These are phyloP conservation scores for Bursaphelenchus okinawaensis DNA, from an alignment of 2,888 invertebrate species.

Conservation along the genomic window DNA sequence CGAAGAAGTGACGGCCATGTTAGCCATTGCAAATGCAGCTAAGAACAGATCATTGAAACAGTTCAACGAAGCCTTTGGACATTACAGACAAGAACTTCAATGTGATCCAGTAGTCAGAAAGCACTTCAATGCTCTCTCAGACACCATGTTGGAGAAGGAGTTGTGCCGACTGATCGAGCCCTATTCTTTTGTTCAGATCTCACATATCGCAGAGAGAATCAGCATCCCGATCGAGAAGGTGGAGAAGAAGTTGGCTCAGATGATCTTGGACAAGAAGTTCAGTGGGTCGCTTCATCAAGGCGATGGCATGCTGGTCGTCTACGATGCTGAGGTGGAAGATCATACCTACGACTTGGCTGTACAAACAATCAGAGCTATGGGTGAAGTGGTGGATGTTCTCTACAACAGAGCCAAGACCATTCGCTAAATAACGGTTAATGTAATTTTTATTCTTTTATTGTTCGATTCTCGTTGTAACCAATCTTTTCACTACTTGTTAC, in stretches of 20 bases:
- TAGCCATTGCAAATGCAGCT: conserved; percentile 88
- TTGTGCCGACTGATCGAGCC: conserved; percentile 96
- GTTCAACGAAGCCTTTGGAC: conserved; percentile 73
- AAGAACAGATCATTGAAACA: conserved; percentile 92
- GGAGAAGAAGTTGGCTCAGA: conserved; percentile 97
- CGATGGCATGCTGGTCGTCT: conserved; percentile 92
- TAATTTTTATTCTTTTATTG: neutral
- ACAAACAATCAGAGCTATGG: conserved; percentile 96
- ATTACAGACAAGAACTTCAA: conserved; percentile 72
- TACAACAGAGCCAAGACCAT: conserved; percentile 20
- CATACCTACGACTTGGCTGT: conserved; percentile 94
- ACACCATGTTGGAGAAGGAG: conserved; percentile 98
- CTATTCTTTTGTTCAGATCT: conserved; percentile 81
- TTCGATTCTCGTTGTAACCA: neutral
- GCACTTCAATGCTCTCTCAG: conserved; percentile 91
- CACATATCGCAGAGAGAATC: conserved; percentile 51
- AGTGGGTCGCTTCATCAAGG: conserved; percentile 81
- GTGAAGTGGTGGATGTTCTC: conserved; percentile 65
- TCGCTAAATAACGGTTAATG: conserved; percentile 16
- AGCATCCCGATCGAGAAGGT: conserved; percentile 64
- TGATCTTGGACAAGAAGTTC: conserved; percentile 97
- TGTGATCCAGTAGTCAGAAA: conserved; percentile 91
- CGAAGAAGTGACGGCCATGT: conserved; percentile 83
- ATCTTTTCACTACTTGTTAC: neutral
- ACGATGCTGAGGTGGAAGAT: conserved; percentile 87